Base-by-base conservation (phyloP, 2,888 invertebrate genomes). In the Deilephila elpenor region DNA sequence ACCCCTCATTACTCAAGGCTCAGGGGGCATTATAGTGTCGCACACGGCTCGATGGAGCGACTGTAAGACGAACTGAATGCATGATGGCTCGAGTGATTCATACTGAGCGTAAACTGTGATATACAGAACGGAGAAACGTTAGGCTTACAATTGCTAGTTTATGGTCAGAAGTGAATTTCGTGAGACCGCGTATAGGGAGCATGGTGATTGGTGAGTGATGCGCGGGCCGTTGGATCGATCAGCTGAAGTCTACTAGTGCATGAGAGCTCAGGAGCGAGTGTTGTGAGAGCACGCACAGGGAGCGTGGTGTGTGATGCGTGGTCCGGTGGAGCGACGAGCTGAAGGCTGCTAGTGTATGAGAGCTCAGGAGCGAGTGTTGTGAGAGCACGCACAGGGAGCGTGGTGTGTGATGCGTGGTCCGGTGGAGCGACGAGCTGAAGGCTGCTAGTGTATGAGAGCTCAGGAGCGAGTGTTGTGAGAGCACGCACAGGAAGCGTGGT, bases 381-480 rank as follows among this genome's bases (percentile, higher is more conserved):
- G 25, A 25, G 25, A 25, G 25, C 25, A 25, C 25, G 25, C 1
- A 25, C 25, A 25, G 25, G 25, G 25, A 25, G 25, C 25, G 25
- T 25, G 25, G 62, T 37, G 34, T n/a, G 62, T 8, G 11, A 61
- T 19, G 34, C 61, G 32, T 7, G 37, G 37, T 0, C 17, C 20
- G n/a, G 37, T 64, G 64, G n/a, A 64, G 64, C 37, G 64, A 64
- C 37, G 20, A 64, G n/a, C n/a, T 37, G 44, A n/a, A 56, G n/a
- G n/a, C n/a, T 56, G 19, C 61, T 32, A 61, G 32, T 14, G 29
- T 14, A 60, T 60, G 29, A 25, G 25, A 25, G 25, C 25, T 25
- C 25, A 25, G 25, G 25, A 25, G 25, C 25, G 25, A 25, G 25
- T 25, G 25, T 25, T 25, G 25, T 25, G 25, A 25, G 25, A 25